These are phyloP conservation scores for Gibbula magus DNA, from an alignment of 2,888 invertebrate genomes.

Conservation along the genomic window DNA sequence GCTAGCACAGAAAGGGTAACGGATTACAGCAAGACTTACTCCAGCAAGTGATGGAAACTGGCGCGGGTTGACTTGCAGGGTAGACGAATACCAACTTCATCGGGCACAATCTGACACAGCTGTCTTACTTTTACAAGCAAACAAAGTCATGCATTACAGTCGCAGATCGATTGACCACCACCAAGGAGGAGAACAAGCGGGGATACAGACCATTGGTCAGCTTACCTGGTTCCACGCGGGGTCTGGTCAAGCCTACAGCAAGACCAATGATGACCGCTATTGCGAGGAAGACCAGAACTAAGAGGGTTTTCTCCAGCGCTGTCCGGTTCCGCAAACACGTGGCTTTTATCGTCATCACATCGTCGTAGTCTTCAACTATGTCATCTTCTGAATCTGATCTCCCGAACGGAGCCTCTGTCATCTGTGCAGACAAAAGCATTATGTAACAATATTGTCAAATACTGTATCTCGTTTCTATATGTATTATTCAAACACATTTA, in stretches of 20 bases:
- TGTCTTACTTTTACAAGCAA: too few relatives aligned
- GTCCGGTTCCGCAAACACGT: constrained; percentile 55
- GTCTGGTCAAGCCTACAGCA: constrained; percentile 54
- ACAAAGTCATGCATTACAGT: too few relatives aligned
- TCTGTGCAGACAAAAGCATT: constrained; percentile 51
- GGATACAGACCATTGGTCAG: not conserved
- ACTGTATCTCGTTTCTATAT: too few relatives aligned
- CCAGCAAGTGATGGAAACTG: too few relatives aligned
- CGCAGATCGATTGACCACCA: not conserved
- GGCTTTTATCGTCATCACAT: constrained; percentile 52
- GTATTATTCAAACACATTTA: too few relatives aligned
- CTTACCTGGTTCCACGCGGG: constrained; percentile 39
- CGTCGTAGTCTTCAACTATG: constrained; percentile 65
- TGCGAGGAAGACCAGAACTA: constrained; percentile 53
- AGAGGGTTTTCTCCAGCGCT: constrained; percentile 54
- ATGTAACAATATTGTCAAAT: not conserved
- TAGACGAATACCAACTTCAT: too few relatives aligned
- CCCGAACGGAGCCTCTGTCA: constrained; percentile 64
- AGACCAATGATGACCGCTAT: constrained; percentile 61
- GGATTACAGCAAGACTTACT: too few relatives aligned
- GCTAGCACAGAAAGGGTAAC: too few relatives aligned
- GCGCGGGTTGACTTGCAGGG: too few relatives aligned
- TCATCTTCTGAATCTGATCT: constrained; percentile 66
- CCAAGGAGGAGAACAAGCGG: not conserved
- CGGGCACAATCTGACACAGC: too few relatives aligned